A percentile compares a stretch with the other conserved stretches of the same genome.
These are phyloP conservation scores for Scalopus aquaticus DNA, from an alignment of 2,113 vertebrate species.

Conservation along the genomic window DNA sequence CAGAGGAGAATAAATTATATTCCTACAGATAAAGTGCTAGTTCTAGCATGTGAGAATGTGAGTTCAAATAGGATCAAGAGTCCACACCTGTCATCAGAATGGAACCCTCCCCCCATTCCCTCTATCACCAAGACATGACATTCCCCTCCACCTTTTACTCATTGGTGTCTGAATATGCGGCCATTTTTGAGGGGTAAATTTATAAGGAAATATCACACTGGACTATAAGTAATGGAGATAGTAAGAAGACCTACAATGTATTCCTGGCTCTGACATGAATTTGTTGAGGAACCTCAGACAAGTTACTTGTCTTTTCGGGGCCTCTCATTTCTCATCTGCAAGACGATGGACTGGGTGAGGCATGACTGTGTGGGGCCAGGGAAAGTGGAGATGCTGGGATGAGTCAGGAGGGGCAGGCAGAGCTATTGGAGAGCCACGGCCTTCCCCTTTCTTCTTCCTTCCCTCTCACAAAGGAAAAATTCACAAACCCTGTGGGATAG, in stretches of 20 bases:
- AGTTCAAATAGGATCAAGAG: slow-evolving; percentile 5
- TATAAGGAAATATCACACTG: neutral
- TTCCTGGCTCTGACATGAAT: neutral
- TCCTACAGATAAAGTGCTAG: neutral
- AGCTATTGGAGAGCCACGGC: rapidly evolving
- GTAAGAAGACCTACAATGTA: neutral
- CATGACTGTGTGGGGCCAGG: neutral
- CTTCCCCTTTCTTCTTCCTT: neutral
- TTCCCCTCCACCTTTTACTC: neutral
- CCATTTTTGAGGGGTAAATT: neutral
- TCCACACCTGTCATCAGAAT: neutral
- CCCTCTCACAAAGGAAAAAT: neutral
- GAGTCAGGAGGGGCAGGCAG: neutral
- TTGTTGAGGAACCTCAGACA: neutral
- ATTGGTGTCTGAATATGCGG: neutral
- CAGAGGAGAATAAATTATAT: slow-evolving; percentile 39
- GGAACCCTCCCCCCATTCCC: no score
- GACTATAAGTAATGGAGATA: neutral
- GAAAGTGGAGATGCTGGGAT: neutral
- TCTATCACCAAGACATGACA: neutral
- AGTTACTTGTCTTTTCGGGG: neutral
- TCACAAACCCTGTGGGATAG: neutral
- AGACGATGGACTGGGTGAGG: neutral
- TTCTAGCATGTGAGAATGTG: neutral
- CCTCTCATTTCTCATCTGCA: neutral